phyloP scores from a whole-genome alignment of 37 sponge, comb jelly and placozoan species.

The Crambe crambe region DNA sequence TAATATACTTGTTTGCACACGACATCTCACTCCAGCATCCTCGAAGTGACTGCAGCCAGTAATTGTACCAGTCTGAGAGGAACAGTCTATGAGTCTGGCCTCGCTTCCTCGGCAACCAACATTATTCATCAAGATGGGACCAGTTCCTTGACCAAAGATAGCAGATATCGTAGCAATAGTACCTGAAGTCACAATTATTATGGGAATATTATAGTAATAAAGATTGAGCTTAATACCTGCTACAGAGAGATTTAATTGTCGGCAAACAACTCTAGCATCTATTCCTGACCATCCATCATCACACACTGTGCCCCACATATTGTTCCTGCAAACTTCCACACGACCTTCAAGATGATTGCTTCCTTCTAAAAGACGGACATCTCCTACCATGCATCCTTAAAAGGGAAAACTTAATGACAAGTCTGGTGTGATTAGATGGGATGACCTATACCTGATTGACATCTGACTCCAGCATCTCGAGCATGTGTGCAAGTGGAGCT shows the following conservation, averaged over 20 bases:
- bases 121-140: background rate
- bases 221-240: too few relatives aligned
- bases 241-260: background rate
- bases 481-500: too few relatives aligned
- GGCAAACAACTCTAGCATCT: background rate
- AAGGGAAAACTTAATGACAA: too few relatives aligned
- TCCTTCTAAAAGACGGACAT: background rate
- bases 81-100: background rate
- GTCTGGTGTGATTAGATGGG: too few relatives aligned
- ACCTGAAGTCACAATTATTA: background rate
- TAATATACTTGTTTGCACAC: too few relatives aligned
- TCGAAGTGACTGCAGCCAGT: background rate
- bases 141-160: background rate
- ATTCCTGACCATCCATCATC: background rate
- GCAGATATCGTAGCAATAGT: background rate
- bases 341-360: background rate
- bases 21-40: background rate
- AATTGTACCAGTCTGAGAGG: background rate
- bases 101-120: background rate
- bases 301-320: slow-evolving; percentile 14
- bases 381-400: background rate
- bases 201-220: too few relatives aligned
- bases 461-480: too few relatives aligned
- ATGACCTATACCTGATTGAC: too few relatives aligned
- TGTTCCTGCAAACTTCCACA: background rate